phyloP scores from a whole-genome alignment of 2,113 vertebrate genomes.

The Ailurus styani region DNA sequence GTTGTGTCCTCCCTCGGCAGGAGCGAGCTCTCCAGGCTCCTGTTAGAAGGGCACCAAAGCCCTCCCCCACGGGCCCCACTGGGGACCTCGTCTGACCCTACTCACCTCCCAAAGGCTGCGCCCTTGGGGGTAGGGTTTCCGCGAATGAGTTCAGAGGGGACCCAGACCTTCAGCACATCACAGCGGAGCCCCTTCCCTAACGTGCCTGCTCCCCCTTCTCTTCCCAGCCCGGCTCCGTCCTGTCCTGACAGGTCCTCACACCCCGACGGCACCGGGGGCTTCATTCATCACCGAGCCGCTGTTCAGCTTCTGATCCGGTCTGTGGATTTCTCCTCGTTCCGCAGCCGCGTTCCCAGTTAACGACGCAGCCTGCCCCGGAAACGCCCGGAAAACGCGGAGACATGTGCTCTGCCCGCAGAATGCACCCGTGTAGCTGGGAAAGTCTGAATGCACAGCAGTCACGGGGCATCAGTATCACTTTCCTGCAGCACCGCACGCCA shows the following conservation, averaged over 20 bases:
- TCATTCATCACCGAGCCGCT: accelerated
- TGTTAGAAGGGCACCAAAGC: not conserved
- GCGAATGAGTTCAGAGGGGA: not conserved
- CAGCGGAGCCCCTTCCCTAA: not conserved
- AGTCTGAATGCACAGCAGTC: conserved; percentile 48
- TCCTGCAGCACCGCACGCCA: conserved; percentile 11
- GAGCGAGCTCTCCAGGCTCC: not conserved
- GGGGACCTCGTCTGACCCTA: not conserved
- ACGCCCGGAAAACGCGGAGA: accelerated
- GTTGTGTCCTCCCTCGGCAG: not conserved
- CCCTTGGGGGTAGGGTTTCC: accelerated
- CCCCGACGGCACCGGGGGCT: accelerated
- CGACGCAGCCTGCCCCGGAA: not conserved
- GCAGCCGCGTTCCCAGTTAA: not conserved
- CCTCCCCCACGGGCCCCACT: accelerated
- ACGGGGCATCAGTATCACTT: conserved; percentile 53
- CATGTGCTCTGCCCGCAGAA: not conserved
- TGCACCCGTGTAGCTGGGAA: accelerated
- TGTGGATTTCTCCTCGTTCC: not conserved
- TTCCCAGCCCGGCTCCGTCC: not conserved
- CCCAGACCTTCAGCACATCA: not conserved
- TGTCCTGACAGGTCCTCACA: too few species aligned
- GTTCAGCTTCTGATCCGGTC: not conserved
- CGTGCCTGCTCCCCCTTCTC: accelerated
- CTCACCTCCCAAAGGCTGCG: too few species aligned